These are phyloP conservation scores for Molanna angustata DNA, from an alignment of 2,888 invertebrate genomes.

Conservation along the genomic window DNA sequence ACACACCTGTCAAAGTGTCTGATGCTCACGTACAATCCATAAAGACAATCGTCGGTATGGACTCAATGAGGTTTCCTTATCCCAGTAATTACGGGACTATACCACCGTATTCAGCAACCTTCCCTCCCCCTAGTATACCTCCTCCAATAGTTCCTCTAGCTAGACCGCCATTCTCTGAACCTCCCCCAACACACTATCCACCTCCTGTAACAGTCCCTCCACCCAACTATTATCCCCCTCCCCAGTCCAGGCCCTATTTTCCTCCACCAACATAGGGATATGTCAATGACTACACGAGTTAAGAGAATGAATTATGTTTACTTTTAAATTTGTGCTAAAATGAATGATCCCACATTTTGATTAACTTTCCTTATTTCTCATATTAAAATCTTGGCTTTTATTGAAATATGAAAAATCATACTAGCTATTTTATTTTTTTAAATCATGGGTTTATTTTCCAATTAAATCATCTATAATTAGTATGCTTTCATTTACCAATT, in stretches of 20 bases:
- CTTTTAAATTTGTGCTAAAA: too few relatives aligned
- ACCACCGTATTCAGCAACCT: constrained; percentile 47
- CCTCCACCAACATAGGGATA: constrained; percentile 42
- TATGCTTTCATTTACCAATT: too few relatives aligned
- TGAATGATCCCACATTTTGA: too few relatives aligned
- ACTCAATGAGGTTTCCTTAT: constrained; percentile 34
- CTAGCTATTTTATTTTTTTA: too few relatives aligned
- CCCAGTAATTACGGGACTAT: constrained; percentile 39
- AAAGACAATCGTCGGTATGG: constrained; percentile 35
- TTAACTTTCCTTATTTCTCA: too few relatives aligned
- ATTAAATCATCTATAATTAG: too few relatives aligned
- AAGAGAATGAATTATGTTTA: too few relatives aligned
- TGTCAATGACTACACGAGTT: too few relatives aligned
- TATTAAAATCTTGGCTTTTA: too few relatives aligned
- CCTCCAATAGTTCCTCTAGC: constrained; percentile 40
- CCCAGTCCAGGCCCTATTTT: constrained; percentile 46
- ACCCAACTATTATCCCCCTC: constrained; percentile 44
- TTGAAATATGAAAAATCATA: too few relatives aligned
- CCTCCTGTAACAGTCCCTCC: constrained; percentile 46
- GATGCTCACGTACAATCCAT: constrained; percentile 44
- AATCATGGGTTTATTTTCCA: too few relatives aligned
- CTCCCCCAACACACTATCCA: constrained; percentile 40
- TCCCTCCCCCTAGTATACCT: constrained; percentile 41
- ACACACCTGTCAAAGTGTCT: constrained; percentile 35
- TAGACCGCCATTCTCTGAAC: constrained; percentile 37